Base-by-base conservation (phyloP, 2,888 invertebrate genomes). In the Pterostichus niger region DNA sequence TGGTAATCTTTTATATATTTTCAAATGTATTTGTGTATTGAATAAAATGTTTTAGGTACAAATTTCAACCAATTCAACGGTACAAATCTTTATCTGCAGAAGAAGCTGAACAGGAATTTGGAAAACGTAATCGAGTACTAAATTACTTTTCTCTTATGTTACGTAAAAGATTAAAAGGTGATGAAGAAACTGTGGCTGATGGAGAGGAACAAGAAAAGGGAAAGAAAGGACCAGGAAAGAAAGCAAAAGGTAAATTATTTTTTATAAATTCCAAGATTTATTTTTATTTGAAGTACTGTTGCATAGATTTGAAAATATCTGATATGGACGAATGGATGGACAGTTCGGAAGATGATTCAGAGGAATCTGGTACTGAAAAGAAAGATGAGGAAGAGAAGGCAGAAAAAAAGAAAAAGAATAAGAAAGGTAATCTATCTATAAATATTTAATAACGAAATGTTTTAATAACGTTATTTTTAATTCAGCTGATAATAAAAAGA, bases 81-180 rank as follows among this genome's bases (percentile, higher is more conserved):
- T 99, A 99, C 89, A 99, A 99, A 90, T 95, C 98, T 0, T 91
- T 99, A 11, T 98, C 98, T 9, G 97, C 97, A 0, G 99, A 99
- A 90, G 99, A 99, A 90, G 99, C 99, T 0, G 99, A 99, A 88
- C 96, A 98, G 87, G 98, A 99, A 89, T 99, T 98, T 90, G 97
- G 95, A 85, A 94, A 98, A 88, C 93, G 99, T 52, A 98, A 98
- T 90, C 98, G 98, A 88, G 97, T 98, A 77, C 93, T 99, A 91
- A 99, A 99, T 91, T 97, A 95, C 89, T 99, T 99, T 89, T 96
- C 97, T 1, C 92, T 99, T 84, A 99, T 99, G 98, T 93, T 96
- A 89, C 93, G 96, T 17, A 98, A 98, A 89, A 93, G 97, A 82
- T 91, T 97, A 89, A 94, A 95, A 86, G 95, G 94, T 85, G 95